Conservation (phyloP, 2,888 invertebrate genomes). For the Deilephila porcellus region DNA sequence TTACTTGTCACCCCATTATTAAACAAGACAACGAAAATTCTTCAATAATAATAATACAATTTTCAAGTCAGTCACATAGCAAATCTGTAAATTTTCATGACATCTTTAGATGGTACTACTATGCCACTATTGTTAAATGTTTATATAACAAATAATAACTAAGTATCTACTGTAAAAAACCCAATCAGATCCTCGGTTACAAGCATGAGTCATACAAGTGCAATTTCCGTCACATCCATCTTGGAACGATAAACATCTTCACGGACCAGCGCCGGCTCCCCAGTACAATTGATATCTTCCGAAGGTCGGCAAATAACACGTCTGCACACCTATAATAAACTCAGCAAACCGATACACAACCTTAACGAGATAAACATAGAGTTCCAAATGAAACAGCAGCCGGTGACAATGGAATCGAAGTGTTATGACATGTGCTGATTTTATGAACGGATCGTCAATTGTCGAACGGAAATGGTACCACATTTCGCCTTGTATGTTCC, state of each 20-base stretch:
- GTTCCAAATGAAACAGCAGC: background rate
- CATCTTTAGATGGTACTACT: too few relatives aligned
- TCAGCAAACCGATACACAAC: background rate
- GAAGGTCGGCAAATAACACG: conserved; percentile 66
- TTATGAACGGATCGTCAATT: conserved; percentile 46
- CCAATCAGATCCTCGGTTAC: background rate
- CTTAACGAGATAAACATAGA: background rate
- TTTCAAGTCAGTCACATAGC: too few relatives aligned
- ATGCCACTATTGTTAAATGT: too few relatives aligned
- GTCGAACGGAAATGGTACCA: conserved; percentile 46
- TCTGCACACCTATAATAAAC: conserved; percentile 27
- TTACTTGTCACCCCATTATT: too few relatives aligned
- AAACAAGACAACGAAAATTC: too few relatives aligned
- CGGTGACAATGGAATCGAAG: conserved; percentile 29
- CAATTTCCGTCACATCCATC: conserved; percentile 55
- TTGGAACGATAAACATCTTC: conserved; percentile 55
- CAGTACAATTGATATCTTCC: conserved; percentile 66
- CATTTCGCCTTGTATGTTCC: too few relatives aligned
- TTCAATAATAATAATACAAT: too few relatives aligned
- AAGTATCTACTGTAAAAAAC: background rate
- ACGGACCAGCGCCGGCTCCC: conserved; percentile 47
- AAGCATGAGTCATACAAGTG: conserved; percentile 33
- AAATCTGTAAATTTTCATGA: too few relatives aligned
- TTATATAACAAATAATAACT: too few relatives aligned
- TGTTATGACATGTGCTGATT: conserved; percentile 35